Evolutionary conservation across 2,888 invertebrate genomes (phyloP), one percentile per base, ranked within the genome.

Genomic region (Orthosia gracilis): DNA sequence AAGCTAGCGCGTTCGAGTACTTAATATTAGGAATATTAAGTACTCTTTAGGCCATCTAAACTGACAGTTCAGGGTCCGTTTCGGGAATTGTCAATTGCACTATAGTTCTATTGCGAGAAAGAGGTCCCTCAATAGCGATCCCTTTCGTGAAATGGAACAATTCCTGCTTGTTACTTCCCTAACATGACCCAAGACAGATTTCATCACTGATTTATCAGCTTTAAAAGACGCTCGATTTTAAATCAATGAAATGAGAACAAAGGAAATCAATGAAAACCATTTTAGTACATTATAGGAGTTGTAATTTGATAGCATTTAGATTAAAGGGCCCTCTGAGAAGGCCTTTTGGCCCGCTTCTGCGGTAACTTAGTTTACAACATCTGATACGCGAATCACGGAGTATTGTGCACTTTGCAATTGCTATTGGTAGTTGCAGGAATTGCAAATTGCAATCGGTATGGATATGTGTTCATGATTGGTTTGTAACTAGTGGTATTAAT

Each of bases 231-330:
- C 9, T 61, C 18, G 11, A 21, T 52, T 12, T 47, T 11, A 73
- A 76, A 79, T 79, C 21, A 59, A 81, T 74, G 63, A 85, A 78
- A 82, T 73, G 73, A 74, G 80, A 80, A 63, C 62, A 70, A 45
- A 59, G 65, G 61, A 63, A 82, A 81, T 83, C 83, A 80, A 85
- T 85, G 73, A 75, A 80, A 86, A 85, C 80, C 83, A 76, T 72
- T 85, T 82, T 52, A 66, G 77, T 71, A 81, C 66, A 78, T 80
- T 87, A 82, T 83, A 86, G 85, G 80, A 73, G 75, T 73, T 65
- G 83, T 88, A 86, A 88, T 87, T 88, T 81, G 82, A 89, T 91
- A 89, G 87, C 87, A 87, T 91, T 89, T 85, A 89, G 87, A 89
- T 90, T 89, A 89, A 88, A 89, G 86, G 89, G 89, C 77, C 83